Conservation (phyloP, 2,113 vertebrate species). For the Python bivittatus region DNA sequence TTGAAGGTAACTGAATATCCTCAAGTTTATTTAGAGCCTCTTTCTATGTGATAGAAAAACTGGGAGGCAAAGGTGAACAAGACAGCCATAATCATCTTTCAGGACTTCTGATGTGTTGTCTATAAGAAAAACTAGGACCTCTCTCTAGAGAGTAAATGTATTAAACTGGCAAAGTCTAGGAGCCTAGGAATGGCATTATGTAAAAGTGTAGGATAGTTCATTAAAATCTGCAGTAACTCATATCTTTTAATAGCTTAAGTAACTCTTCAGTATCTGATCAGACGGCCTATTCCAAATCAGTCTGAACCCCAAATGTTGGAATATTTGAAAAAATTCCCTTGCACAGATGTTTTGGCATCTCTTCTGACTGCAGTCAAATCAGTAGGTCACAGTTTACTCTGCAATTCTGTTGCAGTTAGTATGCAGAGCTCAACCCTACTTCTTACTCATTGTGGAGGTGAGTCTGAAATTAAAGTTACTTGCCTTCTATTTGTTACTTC, state of each 20-base stretch:
- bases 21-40: not conserved
- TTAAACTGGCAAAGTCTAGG: not conserved
- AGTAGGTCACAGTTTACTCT: not conserved
- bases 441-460: not conserved
- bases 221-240: not conserved
- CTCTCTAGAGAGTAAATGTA: not conserved
- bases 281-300: not conserved
- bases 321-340: not conserved
- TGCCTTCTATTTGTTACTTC: not conserved
- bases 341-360: not conserved
- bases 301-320: not conserved
- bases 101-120: not conserved
- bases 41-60: not conserved
- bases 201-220: rapidly evolving
- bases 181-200: not conserved
- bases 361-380: not conserved
- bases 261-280: not conserved
- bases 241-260: not conserved
- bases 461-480: not conserved
- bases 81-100: not conserved
- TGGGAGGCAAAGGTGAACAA: not conserved
- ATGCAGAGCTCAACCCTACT: not conserved
- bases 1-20: not conserved
- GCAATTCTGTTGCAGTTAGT: not conserved
- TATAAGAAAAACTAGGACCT: not conserved